Evolutionary conservation across 2,888 invertebrate species (phyloP).

Genomic region (Xestobium rufovillosum): DNA sequence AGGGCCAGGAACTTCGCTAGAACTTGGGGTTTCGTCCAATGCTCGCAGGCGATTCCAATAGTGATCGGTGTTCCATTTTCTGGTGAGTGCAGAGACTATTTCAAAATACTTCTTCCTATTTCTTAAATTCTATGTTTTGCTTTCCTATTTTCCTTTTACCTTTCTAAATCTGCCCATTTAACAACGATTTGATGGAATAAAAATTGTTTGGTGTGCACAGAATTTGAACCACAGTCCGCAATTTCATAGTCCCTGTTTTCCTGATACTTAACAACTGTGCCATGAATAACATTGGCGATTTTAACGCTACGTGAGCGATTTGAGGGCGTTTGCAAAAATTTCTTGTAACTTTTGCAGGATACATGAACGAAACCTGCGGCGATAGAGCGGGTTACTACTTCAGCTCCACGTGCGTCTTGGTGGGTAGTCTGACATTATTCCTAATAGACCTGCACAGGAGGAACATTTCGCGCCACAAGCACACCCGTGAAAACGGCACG

Average conservation of each 20-base stretch:
- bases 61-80: slow-evolving; percentile 77
- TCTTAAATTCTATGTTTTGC: too few species aligned
- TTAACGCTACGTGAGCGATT: too few species aligned
- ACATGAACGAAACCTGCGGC: slow-evolving; percentile 70
- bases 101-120: neutral
- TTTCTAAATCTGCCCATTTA: too few species aligned
- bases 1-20: slow-evolving; percentile 78
- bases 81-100: slow-evolving; percentile 48
- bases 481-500: slow-evolving; percentile 53
- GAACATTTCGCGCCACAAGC: slow-evolving; percentile 62
- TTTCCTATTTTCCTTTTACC: too few species aligned
- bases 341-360: slow-evolving; percentile 49
- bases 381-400: slow-evolving; percentile 78
- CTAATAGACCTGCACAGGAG: slow-evolving; percentile 73
- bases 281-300: too few species aligned
- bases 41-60: slow-evolving; percentile 78
- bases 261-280: too few species aligned
- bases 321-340: too few species aligned
- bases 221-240: too few species aligned
- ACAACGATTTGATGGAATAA: too few species aligned
- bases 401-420: slow-evolving; percentile 69
- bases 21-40: slow-evolving; percentile 85
- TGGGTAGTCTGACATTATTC: slow-evolving; percentile 70
- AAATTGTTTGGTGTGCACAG: too few species aligned
- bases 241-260: too few species aligned